Evolutionary conservation across 2,113 vertebrate genomes (phyloP).

Genomic region (Phrynosoma platyrhinos): DNA sequence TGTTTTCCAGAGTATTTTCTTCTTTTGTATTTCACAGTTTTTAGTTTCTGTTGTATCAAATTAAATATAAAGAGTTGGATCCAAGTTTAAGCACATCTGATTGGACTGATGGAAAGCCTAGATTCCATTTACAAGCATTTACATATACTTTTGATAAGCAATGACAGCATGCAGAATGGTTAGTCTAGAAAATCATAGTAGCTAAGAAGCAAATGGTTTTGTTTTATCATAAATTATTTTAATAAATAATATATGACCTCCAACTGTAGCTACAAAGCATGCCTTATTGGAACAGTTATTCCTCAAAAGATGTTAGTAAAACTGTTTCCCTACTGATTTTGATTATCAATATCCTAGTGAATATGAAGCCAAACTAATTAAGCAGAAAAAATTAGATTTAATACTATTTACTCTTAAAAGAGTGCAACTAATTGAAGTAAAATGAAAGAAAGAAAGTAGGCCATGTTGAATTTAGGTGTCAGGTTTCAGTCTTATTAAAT

Average conservation of each 20-base stretch:
- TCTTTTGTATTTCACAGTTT: conserved; percentile 5
- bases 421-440: background rate
- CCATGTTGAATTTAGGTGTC: too few relatives aligned
- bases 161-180: conserved; percentile 3
- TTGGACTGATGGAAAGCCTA: too few relatives aligned
- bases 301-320: background rate
- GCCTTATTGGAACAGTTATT: background rate
- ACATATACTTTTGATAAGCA: conserved; percentile 29
- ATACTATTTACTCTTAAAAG: background rate
- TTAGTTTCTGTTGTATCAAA: background rate
- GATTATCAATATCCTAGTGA: background rate
- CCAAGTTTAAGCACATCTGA: too few relatives aligned
- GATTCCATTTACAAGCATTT: conserved; percentile 36
- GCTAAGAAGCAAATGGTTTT: conserved; percentile 12
- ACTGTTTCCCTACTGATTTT: background rate
- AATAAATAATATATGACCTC: background rate
- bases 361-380: background rate
- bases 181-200: background rate
- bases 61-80: too few relatives aligned
- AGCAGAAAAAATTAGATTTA: background rate
- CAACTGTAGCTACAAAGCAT: background rate
- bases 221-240: conserved; percentile 4
- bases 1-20: conserved; percentile 28
- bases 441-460: too few relatives aligned
- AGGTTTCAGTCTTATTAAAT: too few relatives aligned